Evolutionary conservation across 1,140 invertebrate genomes (phyloP).

Genomic region (Drosophila virilis): DNA sequence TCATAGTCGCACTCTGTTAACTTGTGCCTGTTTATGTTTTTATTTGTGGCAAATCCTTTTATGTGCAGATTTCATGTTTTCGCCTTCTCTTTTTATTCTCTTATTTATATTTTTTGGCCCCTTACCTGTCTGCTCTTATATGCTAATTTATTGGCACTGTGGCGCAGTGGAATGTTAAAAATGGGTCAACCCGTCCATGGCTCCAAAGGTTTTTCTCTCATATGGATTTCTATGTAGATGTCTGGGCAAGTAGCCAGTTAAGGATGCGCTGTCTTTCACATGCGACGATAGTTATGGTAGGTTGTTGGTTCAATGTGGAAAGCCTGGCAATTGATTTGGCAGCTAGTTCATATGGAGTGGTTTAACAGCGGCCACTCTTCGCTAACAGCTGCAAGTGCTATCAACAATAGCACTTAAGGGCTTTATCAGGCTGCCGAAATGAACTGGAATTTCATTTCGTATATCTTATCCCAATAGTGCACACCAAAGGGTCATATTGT

Average conservation of each 20-base stretch:
- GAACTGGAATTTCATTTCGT: constrained; percentile 73
- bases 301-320: constrained; percentile 9
- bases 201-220: constrained; percentile 4
- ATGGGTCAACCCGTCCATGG: constrained; percentile 48
- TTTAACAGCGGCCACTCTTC: constrained; percentile 20
- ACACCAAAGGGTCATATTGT: constrained; percentile 75
- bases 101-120: constrained; percentile 14
- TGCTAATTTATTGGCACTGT: constrained; percentile 76
- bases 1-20: constrained; percentile 14
- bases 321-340: constrained; percentile 20
- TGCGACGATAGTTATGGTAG: constrained; percentile 23
- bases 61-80: constrained; percentile 71
- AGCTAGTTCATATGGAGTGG: constrained; percentile 8
- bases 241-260: neutral
- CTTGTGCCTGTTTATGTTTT: constrained; percentile 60
- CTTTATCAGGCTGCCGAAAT: constrained; percentile 49
- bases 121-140: constrained; percentile 59
- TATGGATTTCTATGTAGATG: constrained; percentile 1
- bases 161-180: constrained; percentile 36
- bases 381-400: constrained; percentile 24
- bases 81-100: constrained; percentile 36
- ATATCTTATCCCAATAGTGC: constrained; percentile 65
- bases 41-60: constrained; percentile 65
- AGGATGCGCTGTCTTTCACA: constrained; percentile 4
- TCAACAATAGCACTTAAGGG: constrained; percentile 48